phyloP scores from a whole-genome alignment of 2,113 vertebrate species.

The Festucalex cinctus region DNA sequence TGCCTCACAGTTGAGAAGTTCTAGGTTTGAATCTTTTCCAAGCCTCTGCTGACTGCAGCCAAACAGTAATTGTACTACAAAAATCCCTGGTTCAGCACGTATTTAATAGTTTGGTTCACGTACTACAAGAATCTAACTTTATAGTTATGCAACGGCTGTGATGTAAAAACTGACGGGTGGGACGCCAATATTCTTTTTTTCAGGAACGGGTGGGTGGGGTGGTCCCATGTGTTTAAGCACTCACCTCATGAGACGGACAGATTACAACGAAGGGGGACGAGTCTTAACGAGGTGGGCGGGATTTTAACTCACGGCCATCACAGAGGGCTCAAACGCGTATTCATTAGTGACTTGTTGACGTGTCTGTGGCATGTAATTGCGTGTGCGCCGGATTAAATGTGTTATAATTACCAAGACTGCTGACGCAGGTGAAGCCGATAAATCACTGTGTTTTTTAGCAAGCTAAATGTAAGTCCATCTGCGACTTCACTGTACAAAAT shows the following conservation, averaged over 20 bases:
- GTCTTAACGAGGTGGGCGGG: background rate
- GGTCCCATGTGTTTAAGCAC: conserved; percentile 38
- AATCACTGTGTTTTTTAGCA: conserved; percentile 25
- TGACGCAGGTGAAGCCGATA: conserved; percentile 55
- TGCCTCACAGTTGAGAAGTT: no score
- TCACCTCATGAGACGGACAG: conserved; percentile 23
- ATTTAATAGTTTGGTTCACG: no score
- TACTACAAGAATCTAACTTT: no score
- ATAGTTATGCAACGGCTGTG: no score
- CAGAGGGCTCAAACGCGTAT: conserved; percentile 30
- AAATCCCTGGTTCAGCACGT: no score
- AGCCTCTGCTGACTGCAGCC: no score
- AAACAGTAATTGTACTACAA: no score
- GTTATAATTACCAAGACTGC: conserved; percentile 48
- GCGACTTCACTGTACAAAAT: conserved; percentile 22
- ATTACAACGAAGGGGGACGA: conserved; percentile 8
- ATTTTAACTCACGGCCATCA: conserved; percentile 20
- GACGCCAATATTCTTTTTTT: no score
- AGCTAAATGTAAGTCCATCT: conserved; percentile 27
- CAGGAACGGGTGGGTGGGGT: background rate
- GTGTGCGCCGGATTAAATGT: conserved; percentile 39
- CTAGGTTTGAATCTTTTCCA: no score
- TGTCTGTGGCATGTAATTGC: conserved; percentile 41
- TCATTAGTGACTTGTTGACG: conserved; percentile 42
- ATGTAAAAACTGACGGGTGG: no score